These are phyloP conservation scores for Neoaliturus tenellus DNA, from an alignment of 2,888 invertebrate genomes.

Conservation along the genomic window DNA sequence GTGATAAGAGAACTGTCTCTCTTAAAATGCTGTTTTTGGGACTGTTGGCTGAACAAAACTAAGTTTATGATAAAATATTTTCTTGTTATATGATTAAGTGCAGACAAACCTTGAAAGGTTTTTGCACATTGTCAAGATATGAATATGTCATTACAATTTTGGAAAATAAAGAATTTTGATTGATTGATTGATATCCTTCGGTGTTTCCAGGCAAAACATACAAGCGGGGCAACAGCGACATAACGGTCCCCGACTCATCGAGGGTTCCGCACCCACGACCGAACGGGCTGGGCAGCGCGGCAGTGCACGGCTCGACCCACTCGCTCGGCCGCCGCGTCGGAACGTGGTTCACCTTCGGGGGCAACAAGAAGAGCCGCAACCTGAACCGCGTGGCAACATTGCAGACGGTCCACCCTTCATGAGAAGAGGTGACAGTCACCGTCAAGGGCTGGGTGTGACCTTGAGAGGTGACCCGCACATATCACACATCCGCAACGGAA, in stretches of 20 bases:
- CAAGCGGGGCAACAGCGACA: conserved; percentile 61
- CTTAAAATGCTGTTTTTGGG: too few relatives aligned
- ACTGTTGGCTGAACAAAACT: too few relatives aligned
- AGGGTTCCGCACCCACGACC: neutral
- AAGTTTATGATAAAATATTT: too few relatives aligned
- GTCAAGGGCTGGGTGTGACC: conserved; percentile 63
- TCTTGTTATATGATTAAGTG: too few relatives aligned
- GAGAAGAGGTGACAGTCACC: conserved; percentile 62
- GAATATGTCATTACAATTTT: too few relatives aligned
- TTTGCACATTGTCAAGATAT: too few relatives aligned
- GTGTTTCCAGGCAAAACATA: conserved; percentile 63
- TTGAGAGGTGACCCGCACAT: neutral
- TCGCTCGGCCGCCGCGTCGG: conserved; percentile 76
- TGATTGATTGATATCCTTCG: neutral
- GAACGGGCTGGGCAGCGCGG: conserved; percentile 46
- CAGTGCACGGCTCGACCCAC: conserved; percentile 69
- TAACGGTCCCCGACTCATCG: conserved; percentile 10
- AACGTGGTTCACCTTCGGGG: conserved; percentile 77
- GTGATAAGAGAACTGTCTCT: too few relatives aligned
- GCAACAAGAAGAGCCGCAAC: conserved; percentile 76
- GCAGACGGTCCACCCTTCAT: conserved; percentile 61
- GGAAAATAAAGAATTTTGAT: too few relatives aligned
- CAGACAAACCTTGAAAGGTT: too few relatives aligned
- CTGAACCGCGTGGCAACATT: conserved; percentile 73
- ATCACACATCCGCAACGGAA: neutral